Conservation (phyloP, 1,140 invertebrate genomes). For the Thrips palmi region DNA sequence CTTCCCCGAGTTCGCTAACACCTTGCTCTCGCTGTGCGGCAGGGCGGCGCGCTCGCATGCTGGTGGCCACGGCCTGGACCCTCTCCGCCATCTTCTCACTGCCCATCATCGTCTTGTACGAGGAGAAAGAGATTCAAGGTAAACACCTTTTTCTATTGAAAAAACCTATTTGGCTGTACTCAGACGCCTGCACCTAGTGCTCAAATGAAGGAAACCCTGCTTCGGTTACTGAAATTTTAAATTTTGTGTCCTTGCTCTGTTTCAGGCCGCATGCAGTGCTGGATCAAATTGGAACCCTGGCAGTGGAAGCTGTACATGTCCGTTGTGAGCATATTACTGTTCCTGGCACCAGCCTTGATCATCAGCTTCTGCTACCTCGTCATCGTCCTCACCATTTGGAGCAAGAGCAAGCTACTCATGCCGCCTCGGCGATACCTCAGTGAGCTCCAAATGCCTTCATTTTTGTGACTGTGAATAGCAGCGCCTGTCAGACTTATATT, state of each 20-base stretch:
- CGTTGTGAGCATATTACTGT: slow-evolving; percentile 60
- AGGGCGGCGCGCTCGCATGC: slow-evolving; percentile 54
- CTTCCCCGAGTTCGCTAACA: too few species aligned
- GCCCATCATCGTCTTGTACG: slow-evolving; percentile 65
- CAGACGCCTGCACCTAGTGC: too few species aligned
- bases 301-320: slow-evolving; percentile 84
- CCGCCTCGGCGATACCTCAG: not conserved
- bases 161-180: not conserved
- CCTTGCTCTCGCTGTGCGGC: too few species aligned
- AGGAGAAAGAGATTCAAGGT: slow-evolving; percentile 60
- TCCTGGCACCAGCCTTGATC: slow-evolving; percentile 74
- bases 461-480: not conserved
- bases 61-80: slow-evolving; percentile 66
- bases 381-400: slow-evolving; percentile 86
- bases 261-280: slow-evolving; percentile 62
- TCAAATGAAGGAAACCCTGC: not conserved
- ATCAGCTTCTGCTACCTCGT: slow-evolving; percentile 81
- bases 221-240: not conserved
- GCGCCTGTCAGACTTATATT: not conserved
- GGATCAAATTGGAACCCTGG: slow-evolving; percentile 63
- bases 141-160: slow-evolving; percentile 13
- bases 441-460: not conserved
- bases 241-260: slow-evolving; percentile 13
- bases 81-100: slow-evolving; percentile 67
- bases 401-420: slow-evolving; percentile 42